Conservation (phyloP, 2,113 vertebrate genomes). For the Megaceryle maxima region DNA sequence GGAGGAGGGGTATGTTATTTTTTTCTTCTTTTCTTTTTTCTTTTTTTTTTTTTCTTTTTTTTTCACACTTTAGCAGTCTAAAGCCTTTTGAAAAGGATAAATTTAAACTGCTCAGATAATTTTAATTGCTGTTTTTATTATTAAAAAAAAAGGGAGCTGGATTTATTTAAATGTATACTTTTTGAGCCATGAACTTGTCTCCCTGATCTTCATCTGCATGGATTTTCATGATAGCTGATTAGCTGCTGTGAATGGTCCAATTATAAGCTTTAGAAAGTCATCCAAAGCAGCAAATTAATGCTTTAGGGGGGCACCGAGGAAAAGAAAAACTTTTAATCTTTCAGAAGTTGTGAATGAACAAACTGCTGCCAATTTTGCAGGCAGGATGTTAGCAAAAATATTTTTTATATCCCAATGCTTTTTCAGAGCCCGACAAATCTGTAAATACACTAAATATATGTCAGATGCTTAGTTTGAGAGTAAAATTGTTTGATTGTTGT, state of each 20-base stretch:
- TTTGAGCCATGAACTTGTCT: constrained; percentile 13
- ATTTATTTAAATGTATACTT: neutral
- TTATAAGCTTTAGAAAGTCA: constrained; percentile 45
- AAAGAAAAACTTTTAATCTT: neutral
- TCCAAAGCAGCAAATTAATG: constrained; percentile 24
- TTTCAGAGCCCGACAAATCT: neutral
- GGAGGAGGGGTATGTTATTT: neutral
- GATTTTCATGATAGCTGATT: constrained; percentile 34
- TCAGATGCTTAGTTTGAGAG: neutral
- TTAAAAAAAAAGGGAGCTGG: neutral
- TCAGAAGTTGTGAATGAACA: neutral
- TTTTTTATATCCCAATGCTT: neutral
- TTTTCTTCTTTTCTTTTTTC: neutral
- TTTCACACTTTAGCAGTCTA: neutral
- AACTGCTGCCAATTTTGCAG: neutral
- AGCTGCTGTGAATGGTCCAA: constrained; percentile 5
- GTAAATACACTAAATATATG: neutral
- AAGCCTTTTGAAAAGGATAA: neutral
- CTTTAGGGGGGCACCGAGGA: neutral
- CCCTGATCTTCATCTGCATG: constrained; percentile 12
- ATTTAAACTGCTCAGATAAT: neutral
- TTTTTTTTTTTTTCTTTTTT: neutral
- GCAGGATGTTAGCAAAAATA: neutral
- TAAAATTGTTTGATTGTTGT: neutral
- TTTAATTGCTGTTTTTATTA: constrained; percentile 8